These are phyloP conservation scores for Eulemur macaco DNA, from an alignment of 2,113 vertebrate species.

Conservation along the genomic window DNA sequence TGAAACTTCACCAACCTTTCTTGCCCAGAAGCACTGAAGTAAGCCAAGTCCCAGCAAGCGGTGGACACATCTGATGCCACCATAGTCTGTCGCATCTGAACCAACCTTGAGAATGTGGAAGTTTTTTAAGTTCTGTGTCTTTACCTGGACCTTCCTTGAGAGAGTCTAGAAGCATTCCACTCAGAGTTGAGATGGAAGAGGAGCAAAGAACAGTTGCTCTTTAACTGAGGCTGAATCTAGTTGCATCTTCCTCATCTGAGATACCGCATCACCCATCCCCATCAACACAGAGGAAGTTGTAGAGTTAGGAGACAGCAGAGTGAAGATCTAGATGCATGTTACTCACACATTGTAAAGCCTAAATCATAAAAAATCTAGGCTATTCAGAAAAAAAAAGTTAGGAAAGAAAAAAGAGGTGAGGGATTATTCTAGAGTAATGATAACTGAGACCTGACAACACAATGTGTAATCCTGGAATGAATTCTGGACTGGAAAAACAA, in stretches of 20 bases:
- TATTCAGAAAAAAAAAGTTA: neutral
- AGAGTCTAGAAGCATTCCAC: neutral
- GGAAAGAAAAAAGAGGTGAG: neutral
- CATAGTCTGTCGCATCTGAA: neutral
- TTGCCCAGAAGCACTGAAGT: neutral
- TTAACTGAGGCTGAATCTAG: neutral
- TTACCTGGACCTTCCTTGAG: neutral
- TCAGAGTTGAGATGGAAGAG: neutral
- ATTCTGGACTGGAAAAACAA: neutral
- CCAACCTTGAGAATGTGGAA: too few relatives aligned
- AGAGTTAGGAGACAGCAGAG: neutral
- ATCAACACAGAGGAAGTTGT: too few relatives aligned
- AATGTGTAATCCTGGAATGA: neutral
- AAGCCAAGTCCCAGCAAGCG: fast-evolving
- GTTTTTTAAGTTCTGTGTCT: neutral
- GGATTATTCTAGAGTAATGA: neutral
- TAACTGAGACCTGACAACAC: neutral
- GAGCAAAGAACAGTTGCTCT: neutral
- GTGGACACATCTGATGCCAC: fast-evolving
- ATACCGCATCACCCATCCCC: fast-evolving
- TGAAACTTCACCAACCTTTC: fast-evolving
- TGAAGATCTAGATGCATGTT: neutral
- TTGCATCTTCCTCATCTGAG: neutral
- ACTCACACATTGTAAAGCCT: neutral
- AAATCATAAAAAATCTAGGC: neutral